A percentile compares a stretch with the other conserved stretches of the same genome.
These are phyloP conservation scores for Drosophila anceps DNA, from an alignment of 2,888 invertebrate species.

Conservation along the genomic window DNA sequence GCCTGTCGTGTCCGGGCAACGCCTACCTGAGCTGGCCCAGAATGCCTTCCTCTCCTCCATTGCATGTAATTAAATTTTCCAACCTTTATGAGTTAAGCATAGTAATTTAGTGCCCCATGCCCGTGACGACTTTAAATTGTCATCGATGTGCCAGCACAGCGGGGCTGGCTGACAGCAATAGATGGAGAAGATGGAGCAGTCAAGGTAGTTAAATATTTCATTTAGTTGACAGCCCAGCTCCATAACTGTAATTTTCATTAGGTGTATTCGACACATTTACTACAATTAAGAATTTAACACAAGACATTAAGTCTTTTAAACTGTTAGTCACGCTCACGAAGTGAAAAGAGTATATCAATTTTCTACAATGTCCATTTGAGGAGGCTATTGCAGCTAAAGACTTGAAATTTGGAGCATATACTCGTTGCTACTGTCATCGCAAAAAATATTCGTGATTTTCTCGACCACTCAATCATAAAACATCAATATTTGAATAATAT, in stretches of 20 bases:
- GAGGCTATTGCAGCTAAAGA: no score
- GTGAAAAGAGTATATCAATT: background rate
- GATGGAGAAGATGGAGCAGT: background rate
- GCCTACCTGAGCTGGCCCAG: slow-evolving; percentile 11
- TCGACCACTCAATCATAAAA: no score
- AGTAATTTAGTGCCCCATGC: slow-evolving; percentile 60
- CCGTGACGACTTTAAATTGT: slow-evolving; percentile 64
- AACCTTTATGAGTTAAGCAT: slow-evolving; percentile 75
- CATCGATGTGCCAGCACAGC: slow-evolving; percentile 50
- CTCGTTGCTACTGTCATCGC: no score
- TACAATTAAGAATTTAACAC: background rate
- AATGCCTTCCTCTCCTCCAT: background rate
- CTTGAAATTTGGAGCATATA: no score
- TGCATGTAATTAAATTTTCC: slow-evolving; percentile 77
- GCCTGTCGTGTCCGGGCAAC: slow-evolving; percentile 30
- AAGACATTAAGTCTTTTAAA: background rate
- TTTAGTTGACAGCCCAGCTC: slow-evolving; percentile 54
- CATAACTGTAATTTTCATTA: slow-evolving; percentile 70
- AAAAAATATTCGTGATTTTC: no score
- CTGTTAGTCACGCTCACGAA: no score
- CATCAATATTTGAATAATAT: no score
- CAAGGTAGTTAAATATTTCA: slow-evolving; percentile 25
- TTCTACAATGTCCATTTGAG: no score
- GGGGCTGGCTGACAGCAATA: slow-evolving; percentile 7
- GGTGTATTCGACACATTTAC: slow-evolving; percentile 47